Evolutionary conservation across 2,888 invertebrate genomes (phyloP), one percentile per base, ranked within the genome.

Genomic region (Bombyx huttoni): DNA sequence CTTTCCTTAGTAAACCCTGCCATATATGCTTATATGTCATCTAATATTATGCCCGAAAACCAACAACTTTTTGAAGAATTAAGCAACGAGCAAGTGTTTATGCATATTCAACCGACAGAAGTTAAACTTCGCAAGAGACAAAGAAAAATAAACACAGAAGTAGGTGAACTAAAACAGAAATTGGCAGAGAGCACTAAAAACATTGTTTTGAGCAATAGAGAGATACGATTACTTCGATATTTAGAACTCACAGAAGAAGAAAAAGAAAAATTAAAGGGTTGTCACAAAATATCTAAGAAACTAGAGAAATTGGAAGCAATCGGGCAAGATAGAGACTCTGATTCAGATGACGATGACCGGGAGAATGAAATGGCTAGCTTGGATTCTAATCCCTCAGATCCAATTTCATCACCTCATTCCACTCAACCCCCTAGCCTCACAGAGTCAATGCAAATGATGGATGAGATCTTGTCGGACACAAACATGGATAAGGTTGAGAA

Each of bases 201-300:
- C 74, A 94, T 97, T 73, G 97, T 97, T 50, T 87, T 97, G 56
- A 96, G 96, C 73, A 97, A 97, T 77, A 91, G 97, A 62, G 97
- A 97, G 86, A 97, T 97, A 65, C 91, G 97, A 66, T 89, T 97
- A 55, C 86, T 97, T 58, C 93, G 95, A 69, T 96, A 97, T 81
- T 91, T 97, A 78, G 96, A 96, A 68, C 90, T 97, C 51, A 96
- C 96, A 13, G 96, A 97, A 64, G 96, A 96, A 59, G 97, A 97
- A 71, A 96, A 96, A 68, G 96, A 96, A 64, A 96, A 96, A 74
- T 84, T 97, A 13, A 96, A 96, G 77, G 95, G 96, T 46, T 95
- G 94, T 51, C 94, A 96, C 68, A 97, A 97, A 86, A 97, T 97
- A 56, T 97, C 97, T 0, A 95, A 94, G 69, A 97, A 97, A 75